A percentile compares a stretch with the other conserved stretches of the same genome.
phyloP scores from a whole-genome alignment of 2,888 invertebrate species.

The Allophyes oxyacanthae region DNA sequence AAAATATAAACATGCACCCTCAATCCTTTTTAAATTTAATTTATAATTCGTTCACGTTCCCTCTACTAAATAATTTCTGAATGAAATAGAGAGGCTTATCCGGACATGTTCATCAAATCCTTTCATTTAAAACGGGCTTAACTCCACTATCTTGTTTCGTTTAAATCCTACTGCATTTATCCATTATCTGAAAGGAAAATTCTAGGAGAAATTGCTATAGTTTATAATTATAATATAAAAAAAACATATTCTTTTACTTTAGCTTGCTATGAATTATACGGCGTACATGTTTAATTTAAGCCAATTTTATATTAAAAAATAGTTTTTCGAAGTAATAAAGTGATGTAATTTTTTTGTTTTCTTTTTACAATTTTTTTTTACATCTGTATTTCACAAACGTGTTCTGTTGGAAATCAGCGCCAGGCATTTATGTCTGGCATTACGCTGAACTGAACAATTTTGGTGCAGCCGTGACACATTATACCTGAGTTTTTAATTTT shows the following conservation, averaged over 20 bases:
- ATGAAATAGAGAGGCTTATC: constrained; percentile 64
- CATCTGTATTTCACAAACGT: too few relatives aligned
- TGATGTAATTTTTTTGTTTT: too few relatives aligned
- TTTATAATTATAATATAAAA: too few relatives aligned
- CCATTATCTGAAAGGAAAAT: constrained; percentile 14
- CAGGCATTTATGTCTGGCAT: too few relatives aligned
- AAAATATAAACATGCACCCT: constrained; percentile 9
- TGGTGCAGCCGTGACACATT: too few relatives aligned
- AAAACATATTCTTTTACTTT: too few relatives aligned
- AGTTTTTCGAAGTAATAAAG: too few relatives aligned
- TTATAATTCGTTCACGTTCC: constrained; percentile 64
- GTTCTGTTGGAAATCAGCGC: too few relatives aligned
- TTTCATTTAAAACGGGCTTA: constrained; percentile 70
- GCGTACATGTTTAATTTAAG: not conserved
- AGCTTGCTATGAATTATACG: not conserved
- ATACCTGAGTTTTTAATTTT: too few relatives aligned
- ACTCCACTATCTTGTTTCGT: constrained; percentile 53
- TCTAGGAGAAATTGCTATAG: not conserved
- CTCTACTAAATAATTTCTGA: constrained; percentile 61
- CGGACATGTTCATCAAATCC: constrained; percentile 69
- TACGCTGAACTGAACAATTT: too few relatives aligned
- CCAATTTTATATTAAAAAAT: too few relatives aligned
- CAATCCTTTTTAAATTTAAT: constrained; percentile 59
- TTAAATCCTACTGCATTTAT: constrained; percentile 51
- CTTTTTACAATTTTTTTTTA: too few relatives aligned